Percentiles rank a stretch among this genome's conserved stretches.
These are phyloP conservation scores for Vulpes vulpes DNA, from an alignment of 2,113 vertebrate species.

Conservation along the genomic window DNA sequence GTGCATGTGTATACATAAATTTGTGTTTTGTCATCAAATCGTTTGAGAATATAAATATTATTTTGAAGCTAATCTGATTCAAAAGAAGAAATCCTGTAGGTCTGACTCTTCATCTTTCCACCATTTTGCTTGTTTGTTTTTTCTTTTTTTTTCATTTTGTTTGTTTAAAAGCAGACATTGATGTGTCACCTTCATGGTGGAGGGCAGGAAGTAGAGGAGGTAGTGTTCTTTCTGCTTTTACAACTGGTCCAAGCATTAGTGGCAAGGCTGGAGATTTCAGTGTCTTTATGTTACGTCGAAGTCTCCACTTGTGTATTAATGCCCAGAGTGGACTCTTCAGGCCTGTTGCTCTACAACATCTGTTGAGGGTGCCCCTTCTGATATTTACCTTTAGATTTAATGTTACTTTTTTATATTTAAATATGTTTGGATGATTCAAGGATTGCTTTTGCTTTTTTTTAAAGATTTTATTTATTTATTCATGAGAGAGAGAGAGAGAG, in stretches of 20 bases:
- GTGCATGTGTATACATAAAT: background rate
- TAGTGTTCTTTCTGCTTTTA: background rate
- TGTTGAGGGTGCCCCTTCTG: background rate
- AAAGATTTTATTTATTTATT: too few relatives aligned
- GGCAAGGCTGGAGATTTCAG: background rate
- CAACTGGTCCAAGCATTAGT: background rate
- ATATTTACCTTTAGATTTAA: background rate
- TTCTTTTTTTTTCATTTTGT: too few relatives aligned
- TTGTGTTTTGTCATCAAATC: background rate
- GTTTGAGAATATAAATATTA: constrained; percentile 50
- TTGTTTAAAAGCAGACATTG: background rate
- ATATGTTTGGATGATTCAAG: background rate
- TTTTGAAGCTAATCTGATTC: constrained; percentile 30
- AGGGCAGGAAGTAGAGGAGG: rapidly evolving
- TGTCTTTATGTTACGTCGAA: background rate
- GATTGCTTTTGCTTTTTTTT: background rate
- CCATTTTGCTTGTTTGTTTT: background rate
- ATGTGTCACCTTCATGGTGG: background rate
- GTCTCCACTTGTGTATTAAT: background rate
- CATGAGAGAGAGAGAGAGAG: too few relatives aligned
- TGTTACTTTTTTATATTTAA: background rate
- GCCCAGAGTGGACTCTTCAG: background rate
- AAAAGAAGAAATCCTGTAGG: background rate
- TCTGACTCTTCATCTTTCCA: background rate
- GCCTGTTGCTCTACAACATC: background rate